Evolutionary conservation across 2,888 invertebrate genomes (phyloP).

Genomic region (Microctonus aethiopoides): DNA sequence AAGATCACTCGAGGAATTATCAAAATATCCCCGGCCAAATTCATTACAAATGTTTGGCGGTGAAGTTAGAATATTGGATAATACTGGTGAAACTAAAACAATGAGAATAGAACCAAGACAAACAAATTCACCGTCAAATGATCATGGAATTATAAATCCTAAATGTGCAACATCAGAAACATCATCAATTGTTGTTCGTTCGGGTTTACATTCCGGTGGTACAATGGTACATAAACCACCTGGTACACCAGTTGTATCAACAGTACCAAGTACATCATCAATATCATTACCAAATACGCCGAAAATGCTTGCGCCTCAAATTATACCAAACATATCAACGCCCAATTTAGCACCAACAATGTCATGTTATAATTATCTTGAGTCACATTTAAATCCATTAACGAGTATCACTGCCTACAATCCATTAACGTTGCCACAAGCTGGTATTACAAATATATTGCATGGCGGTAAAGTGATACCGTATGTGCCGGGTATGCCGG

Average conservation of each 20-base stretch:
- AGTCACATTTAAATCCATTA: slow-evolving; percentile 70
- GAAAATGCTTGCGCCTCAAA: slow-evolving; percentile 71
- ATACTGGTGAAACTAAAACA: slow-evolving; percentile 77
- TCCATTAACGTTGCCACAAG: slow-evolving; percentile 74
- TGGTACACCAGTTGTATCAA: slow-evolving; percentile 41
- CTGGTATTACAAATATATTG: slow-evolving; percentile 74
- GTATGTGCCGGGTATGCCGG: slow-evolving; percentile 89
- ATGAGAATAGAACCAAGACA: slow-evolving; percentile 74
- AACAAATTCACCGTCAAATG: slow-evolving; percentile 68
- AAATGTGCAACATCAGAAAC: slow-evolving; percentile 67
- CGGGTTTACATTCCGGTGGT: slow-evolving; percentile 85
- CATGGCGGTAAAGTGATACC: slow-evolving; percentile 83
- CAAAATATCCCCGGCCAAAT: slow-evolving; percentile 71
- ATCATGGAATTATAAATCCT: slow-evolving; percentile 36
- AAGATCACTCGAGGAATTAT: slow-evolving; percentile 72
- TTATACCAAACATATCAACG: slow-evolving; percentile 70
- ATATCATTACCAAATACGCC: slow-evolving; percentile 68
- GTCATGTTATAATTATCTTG: slow-evolving; percentile 61
- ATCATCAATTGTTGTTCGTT: slow-evolving; percentile 81
- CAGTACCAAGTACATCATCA: slow-evolving; percentile 52
- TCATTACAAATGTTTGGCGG: slow-evolving; percentile 80
- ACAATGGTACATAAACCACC: slow-evolving; percentile 77
- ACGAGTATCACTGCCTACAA: slow-evolving; percentile 79
- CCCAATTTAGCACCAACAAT: slow-evolving; percentile 69
- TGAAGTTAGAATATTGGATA: slow-evolving; percentile 80